phyloP scores from a whole-genome alignment of 2,888 invertebrate genomes.

The Heteropelma amictum region DNA sequence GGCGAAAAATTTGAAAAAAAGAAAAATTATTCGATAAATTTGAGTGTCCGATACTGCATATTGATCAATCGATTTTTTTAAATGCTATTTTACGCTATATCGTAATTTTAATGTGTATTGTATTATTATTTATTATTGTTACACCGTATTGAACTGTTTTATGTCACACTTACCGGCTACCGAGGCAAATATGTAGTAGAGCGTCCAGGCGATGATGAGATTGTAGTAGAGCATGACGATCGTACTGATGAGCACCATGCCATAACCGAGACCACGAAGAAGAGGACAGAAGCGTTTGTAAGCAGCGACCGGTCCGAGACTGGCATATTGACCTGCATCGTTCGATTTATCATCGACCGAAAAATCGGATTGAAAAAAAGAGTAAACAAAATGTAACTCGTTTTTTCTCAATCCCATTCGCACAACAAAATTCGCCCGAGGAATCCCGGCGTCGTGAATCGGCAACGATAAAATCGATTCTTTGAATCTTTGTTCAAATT shows the following conservation, averaged over 20 bases:
- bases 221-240: slow-evolving; percentile 89
- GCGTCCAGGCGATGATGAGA: slow-evolving; percentile 88
- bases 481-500: too few species aligned
- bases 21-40: too few species aligned
- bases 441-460: too few species aligned
- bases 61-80: too few species aligned
- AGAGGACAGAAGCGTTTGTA: slow-evolving; percentile 89
- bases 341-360: neutral
- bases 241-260: slow-evolving; percentile 87
- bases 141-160: neutral
- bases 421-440: too few species aligned
- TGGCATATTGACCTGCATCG: slow-evolving; percentile 85
- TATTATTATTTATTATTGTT: neutral
- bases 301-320: slow-evolving; percentile 87
- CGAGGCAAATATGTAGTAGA: slow-evolving; percentile 87
- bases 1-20: too few species aligned
- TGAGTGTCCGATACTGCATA: too few species aligned
- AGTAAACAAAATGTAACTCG: neutral
- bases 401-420: too few species aligned
- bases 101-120: neutral
- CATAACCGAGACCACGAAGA: slow-evolving; percentile 86
- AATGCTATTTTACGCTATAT: neutral
- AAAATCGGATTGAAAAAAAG: neutral
- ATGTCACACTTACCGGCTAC: slow-evolving; percentile 79
- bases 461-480: too few species aligned